These are phyloP conservation scores for Belonocnema kinseyi DNA, from an alignment of 1,140 invertebrate genomes.

Conservation along the genomic window DNA sequence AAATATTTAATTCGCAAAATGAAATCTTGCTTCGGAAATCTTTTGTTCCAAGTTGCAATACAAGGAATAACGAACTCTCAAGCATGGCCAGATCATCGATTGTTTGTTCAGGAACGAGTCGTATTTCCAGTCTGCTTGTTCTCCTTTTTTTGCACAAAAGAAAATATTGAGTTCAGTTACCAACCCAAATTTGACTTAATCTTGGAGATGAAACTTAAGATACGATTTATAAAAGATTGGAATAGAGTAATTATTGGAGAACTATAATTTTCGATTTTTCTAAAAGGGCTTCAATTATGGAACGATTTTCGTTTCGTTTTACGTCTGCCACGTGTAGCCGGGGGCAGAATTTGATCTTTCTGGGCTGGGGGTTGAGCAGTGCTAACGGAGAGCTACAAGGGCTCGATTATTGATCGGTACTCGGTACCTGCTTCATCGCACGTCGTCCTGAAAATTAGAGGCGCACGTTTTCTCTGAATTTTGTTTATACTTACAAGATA, in stretches of 20 bases:
- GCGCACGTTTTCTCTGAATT: constrained; percentile 51
- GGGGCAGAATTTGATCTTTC: constrained; percentile 30
- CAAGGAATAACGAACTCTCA: neutral
- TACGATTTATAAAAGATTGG: neutral
- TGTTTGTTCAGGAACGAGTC: constrained; percentile 1
- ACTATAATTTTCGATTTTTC: constrained; percentile 22
- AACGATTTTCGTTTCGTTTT: constrained; percentile 28
- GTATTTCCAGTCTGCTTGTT: constrained; percentile 1
- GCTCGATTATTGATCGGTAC: constrained; percentile 65
- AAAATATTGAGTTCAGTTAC: too few species aligned
- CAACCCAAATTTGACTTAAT: too few species aligned
- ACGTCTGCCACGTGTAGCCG: constrained; percentile 14
- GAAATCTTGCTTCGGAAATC: neutral
- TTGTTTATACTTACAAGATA: neutral
- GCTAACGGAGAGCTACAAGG: constrained; percentile 57
- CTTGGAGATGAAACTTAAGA: neutral
- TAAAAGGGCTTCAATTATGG: constrained; percentile 27
- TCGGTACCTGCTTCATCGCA: constrained; percentile 54
- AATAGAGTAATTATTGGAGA: constrained; percentile 29
- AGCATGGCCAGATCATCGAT: neutral
- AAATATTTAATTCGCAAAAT: neutral
- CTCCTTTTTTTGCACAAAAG: neutral
- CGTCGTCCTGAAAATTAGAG: constrained; percentile 32
- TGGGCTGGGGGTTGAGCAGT: constrained; percentile 3
- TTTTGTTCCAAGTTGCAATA: neutral